These are phyloP conservation scores for Sitta europaea DNA, from an alignment of 2,113 vertebrate species.

Conservation along the genomic window DNA sequence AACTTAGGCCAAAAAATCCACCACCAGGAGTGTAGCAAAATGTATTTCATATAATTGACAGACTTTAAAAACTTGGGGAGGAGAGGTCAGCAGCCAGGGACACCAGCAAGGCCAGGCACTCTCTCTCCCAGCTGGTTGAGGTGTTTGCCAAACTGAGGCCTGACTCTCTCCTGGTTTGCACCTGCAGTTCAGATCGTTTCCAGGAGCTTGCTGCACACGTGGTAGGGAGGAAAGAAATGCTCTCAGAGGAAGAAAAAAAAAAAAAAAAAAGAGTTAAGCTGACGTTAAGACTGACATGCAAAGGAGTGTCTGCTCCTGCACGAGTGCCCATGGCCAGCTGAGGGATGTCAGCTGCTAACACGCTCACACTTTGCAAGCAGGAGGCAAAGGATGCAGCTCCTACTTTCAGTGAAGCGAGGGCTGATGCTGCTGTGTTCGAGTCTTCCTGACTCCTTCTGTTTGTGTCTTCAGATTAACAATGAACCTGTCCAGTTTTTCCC, in stretches of 20 bases:
- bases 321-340: not conserved
- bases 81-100: not conserved
- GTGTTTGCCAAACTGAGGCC: not conserved
- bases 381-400: not conserved
- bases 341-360: not conserved
- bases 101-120: not conserved
- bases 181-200: not conserved
- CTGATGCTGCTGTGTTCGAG: not conserved
- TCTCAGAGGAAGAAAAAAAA: not conserved
- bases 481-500: not conserved
- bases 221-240: not conserved
- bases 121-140: not conserved
- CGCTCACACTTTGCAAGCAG: fast-evolving
- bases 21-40: not conserved
- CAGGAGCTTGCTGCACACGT: not conserved
- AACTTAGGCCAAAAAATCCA: not conserved
- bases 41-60: not conserved
- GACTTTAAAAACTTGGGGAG: not conserved
- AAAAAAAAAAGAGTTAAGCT: not conserved
- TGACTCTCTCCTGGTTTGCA: not conserved
- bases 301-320: not conserved
- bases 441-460: not conserved
- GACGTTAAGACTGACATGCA: not conserved
- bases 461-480: not conserved
- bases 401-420: not conserved